Conservation (phyloP, 30 jellyfish, hydroid and myxozoan genomes). For the Chrysaora quinquecirrha region DNA sequence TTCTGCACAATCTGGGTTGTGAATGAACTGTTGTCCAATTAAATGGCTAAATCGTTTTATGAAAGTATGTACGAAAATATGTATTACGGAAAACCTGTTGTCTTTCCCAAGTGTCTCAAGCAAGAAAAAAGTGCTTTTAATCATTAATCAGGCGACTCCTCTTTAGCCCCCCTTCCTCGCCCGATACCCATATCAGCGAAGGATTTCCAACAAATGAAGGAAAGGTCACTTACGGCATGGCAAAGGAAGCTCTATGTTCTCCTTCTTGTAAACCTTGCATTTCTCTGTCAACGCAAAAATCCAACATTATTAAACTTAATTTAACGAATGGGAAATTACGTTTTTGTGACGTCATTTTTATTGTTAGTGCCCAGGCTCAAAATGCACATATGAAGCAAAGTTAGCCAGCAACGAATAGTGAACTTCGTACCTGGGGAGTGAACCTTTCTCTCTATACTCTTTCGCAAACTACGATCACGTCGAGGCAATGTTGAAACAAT, state of each 20-base stretch:
- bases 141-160: too few species aligned
- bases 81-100: too few species aligned
- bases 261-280: neutral
- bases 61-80: too few species aligned
- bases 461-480: neutral
- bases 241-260: neutral
- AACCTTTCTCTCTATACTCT: neutral
- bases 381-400: neutral
- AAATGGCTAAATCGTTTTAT: too few species aligned
- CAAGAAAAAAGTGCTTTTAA: too few species aligned
- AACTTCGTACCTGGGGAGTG: conserved; percentile 7
- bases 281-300: neutral
- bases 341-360: neutral
- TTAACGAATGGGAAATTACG: neutral
- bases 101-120: too few species aligned
- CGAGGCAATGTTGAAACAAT: neutral
- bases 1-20: too few species aligned
- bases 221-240: conserved; percentile 1
- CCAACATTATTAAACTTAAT: neutral
- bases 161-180: too few species aligned
- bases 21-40: too few species aligned
- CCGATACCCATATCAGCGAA: too few species aligned
- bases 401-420: neutral
- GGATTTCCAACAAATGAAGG: too few species aligned
- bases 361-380: neutral